Conservation (phyloP, 2,888 invertebrate genomes). For the Mayetiola destructor region DNA sequence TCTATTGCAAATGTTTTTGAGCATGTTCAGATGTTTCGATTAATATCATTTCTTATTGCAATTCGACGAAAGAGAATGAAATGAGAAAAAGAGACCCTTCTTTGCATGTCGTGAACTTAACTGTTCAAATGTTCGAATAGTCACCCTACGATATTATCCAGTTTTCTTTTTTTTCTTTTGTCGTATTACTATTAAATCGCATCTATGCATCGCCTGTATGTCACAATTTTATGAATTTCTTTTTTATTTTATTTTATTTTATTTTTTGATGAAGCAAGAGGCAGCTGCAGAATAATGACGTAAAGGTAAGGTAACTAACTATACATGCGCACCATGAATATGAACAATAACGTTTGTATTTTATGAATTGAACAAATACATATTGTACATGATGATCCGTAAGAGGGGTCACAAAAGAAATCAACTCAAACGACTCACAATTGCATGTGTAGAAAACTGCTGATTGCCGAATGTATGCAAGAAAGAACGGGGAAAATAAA, state of each 20-base stretch:
- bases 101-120: background rate
- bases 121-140: background rate
- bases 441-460: too few relatives aligned
- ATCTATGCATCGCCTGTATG: background rate
- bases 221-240: background rate
- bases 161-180: background rate
- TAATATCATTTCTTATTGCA: too few relatives aligned
- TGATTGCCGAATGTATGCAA: too few relatives aligned
- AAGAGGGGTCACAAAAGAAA: background rate
- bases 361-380: too few relatives aligned
- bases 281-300: slow-evolving; percentile 17
- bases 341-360: too few relatives aligned
- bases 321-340: background rate
- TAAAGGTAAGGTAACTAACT: slow-evolving; percentile 15
- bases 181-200: background rate
- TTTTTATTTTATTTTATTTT: background rate
- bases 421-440: slow-evolving; percentile 12
- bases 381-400: background rate
- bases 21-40: too few relatives aligned
- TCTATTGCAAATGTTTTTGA: too few relatives aligned
- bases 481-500: too few relatives aligned
- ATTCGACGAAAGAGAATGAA: background rate
- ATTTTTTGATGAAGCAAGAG: slow-evolving; percentile 14
- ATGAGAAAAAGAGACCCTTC: background rate
- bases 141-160: background rate